A percentile compares a stretch with the other conserved stretches of the same genome.
phyloP scores from a whole-genome alignment of 2,888 invertebrate species.

The Chymomyza caudatula region DNA sequence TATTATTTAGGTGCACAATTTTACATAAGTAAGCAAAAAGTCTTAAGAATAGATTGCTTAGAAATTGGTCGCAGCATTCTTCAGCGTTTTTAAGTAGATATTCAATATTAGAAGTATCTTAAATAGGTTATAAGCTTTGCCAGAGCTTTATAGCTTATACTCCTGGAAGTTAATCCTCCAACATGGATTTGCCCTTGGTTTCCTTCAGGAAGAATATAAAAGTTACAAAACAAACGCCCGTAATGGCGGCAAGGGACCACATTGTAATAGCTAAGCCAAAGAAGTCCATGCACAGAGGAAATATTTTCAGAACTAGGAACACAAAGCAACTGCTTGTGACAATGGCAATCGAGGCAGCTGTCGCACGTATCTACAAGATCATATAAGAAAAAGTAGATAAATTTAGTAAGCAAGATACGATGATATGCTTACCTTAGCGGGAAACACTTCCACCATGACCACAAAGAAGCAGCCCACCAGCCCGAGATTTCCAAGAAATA shows the following conservation, averaged over 20 bases:
- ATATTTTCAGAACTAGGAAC: slow-evolving; percentile 65
- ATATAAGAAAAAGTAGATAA: not conserved
- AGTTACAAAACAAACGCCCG: slow-evolving; percentile 54
- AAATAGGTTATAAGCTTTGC: not conserved
- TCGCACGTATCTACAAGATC: slow-evolving; percentile 64
- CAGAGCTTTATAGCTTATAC: not conserved
- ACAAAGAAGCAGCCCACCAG: slow-evolving; percentile 72
- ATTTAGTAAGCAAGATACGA: no score
- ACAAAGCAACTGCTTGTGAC: slow-evolving; percentile 56
- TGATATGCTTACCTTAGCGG: slow-evolving; percentile 73
- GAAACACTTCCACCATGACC: slow-evolving; percentile 74
- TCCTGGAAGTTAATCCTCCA: slow-evolving; percentile 36
- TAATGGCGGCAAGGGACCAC: slow-evolving; percentile 56
- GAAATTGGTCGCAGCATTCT: no score
- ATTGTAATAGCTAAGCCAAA: slow-evolving; percentile 59
- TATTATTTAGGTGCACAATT: no score
- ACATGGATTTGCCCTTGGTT: slow-evolving; percentile 68
- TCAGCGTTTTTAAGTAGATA: no score
- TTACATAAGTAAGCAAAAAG: no score
- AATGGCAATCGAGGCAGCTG: slow-evolving; percentile 61
- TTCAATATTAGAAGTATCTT: no score
- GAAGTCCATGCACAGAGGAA: slow-evolving; percentile 61
- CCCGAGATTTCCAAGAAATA: slow-evolving; percentile 73
- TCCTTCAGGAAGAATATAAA: slow-evolving; percentile 61
- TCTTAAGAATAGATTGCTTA: no score